Percentiles rank a stretch among this genome's conserved stretches.
These are phyloP conservation scores for Suillia variegata DNA, from an alignment of 2,888 invertebrate genomes.

Conservation along the genomic window DNA sequence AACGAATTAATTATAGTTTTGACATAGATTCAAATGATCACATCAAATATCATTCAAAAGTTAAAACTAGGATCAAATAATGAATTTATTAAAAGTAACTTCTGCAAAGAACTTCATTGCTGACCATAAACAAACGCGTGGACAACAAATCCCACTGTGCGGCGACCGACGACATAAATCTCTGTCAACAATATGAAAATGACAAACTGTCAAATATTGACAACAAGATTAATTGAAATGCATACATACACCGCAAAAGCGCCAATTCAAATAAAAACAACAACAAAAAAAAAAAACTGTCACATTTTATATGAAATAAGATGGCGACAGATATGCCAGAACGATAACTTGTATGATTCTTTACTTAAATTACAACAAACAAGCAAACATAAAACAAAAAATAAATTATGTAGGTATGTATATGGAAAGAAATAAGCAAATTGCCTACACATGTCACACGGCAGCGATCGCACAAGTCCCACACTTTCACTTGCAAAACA, in stretches of 20 bases:
- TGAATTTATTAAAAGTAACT: too few species aligned
- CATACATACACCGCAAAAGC: conserved; percentile 54
- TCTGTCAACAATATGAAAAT: conserved; percentile 36
- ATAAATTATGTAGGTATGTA: neutral
- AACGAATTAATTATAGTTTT: too few species aligned
- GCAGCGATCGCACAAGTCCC: conserved; percentile 2
- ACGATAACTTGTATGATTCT: neutral
- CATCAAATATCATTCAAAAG: too few species aligned
- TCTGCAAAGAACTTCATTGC: neutral
- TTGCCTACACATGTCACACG: neutral
- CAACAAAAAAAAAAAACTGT: conserved; percentile 23
- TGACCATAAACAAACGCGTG: neutral
- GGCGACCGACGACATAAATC: conserved; percentile 36
- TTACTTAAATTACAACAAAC: conserved; percentile 30
- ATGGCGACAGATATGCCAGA: conserved; percentile 37
- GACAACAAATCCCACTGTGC: too few species aligned
- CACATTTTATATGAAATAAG: conserved; percentile 31
- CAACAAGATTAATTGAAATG: conserved; percentile 50
- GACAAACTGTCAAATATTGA: conserved; percentile 51
- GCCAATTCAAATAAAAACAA: conserved; percentile 37
- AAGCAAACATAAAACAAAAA: conserved; percentile 22
- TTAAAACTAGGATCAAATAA: too few species aligned
- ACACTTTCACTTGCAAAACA: conserved; percentile 16
- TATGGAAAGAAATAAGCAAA: neutral
- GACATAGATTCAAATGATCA: too few species aligned